Percentiles rank a stretch among this genome's conserved stretches.
Evolutionary conservation across 2,888 invertebrate genomes (phyloP).

Genomic region (Phania funesta): DNA sequence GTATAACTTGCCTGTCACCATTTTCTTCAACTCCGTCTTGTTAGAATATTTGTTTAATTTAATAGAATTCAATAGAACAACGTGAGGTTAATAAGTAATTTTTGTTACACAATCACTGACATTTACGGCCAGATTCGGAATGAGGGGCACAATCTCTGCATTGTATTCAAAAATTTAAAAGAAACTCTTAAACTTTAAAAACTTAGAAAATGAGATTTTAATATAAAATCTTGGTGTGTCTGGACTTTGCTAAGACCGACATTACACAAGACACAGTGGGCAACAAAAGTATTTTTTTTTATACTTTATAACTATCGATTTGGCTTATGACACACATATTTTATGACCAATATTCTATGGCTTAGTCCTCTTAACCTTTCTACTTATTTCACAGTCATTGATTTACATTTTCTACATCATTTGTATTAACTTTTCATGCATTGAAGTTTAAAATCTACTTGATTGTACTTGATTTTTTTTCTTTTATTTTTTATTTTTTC

Average conservation of each 20-base stretch:
- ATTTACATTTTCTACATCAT: background rate
- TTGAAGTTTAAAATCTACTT: conserved; percentile 2
- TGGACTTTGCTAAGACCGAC: too few species aligned
- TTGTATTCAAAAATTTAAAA: background rate
- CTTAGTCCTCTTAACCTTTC: background rate
- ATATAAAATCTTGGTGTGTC: too few species aligned
- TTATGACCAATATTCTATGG: too few species aligned
- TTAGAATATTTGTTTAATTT: conserved; percentile 22
- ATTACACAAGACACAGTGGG: too few species aligned
- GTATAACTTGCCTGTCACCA: background rate
- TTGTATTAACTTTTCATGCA: background rate
- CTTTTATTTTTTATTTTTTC: conserved; percentile 32
- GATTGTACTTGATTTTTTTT: too few species aligned
- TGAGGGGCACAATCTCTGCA: conserved; percentile 53
- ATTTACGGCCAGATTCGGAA: conserved; percentile 50
- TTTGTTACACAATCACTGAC: conserved; percentile 26
- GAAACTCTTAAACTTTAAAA: conserved; percentile 55
- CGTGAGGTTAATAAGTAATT: conserved; percentile 30
- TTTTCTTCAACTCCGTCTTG: too few species aligned
- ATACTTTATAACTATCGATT: too few species aligned
- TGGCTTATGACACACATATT: too few species aligned
- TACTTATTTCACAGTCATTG: background rate
- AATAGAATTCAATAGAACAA: too few species aligned
- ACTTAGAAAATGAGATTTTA: conserved; percentile 51
- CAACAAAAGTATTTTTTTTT: too few species aligned